A percentile compares a stretch with the other conserved stretches of the same genome.
These are phyloP conservation scores for Habroteleia sp. DNA, from an alignment of 2,888 invertebrate species.

Conservation along the genomic window DNA sequence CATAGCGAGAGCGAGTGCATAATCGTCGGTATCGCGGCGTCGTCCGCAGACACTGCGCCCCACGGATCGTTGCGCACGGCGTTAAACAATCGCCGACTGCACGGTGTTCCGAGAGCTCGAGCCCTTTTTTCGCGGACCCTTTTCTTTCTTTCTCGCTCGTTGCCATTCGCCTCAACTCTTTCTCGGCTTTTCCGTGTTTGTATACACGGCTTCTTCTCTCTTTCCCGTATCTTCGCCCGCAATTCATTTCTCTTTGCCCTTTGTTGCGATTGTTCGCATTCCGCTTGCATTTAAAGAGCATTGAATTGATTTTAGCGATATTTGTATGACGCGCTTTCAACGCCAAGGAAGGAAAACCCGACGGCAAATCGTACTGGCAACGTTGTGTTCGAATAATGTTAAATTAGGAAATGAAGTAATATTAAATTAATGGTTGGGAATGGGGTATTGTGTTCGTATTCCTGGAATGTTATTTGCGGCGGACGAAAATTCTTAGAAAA, in stretches of 20 bases:
- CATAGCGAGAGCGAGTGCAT: slow-evolving; percentile 72
- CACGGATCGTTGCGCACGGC: slow-evolving; percentile 74
- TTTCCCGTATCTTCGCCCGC: slow-evolving; percentile 27
- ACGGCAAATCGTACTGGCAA: too few species aligned
- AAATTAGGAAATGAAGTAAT: too few species aligned
- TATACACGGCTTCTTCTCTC: slow-evolving; percentile 31
- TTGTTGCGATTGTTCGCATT: slow-evolving; percentile 37
- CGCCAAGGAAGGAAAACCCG: too few species aligned
- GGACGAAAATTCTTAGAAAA: too few species aligned
- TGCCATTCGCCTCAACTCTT: slow-evolving; percentile 44
- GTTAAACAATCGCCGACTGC: slow-evolving; percentile 74
- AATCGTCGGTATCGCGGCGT: slow-evolving; percentile 70
- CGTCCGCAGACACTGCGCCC: slow-evolving; percentile 72
- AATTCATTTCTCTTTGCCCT: slow-evolving; percentile 44
- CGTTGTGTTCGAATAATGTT: too few species aligned
- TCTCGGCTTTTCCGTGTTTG: slow-evolving; percentile 25
- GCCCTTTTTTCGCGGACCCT: slow-evolving; percentile 32
- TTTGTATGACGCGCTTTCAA: too few species aligned
- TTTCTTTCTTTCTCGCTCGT: slow-evolving; percentile 29
- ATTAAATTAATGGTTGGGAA: too few species aligned
- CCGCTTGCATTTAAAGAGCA: slow-evolving; percentile 16
- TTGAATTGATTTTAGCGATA: slow-evolving; percentile 25
- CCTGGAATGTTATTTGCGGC: too few species aligned
- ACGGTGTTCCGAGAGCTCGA: slow-evolving; percentile 14
- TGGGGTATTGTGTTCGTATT: too few species aligned